Conservation (phyloP, 2,888 invertebrate species). For the Sericinus montela region DNA sequence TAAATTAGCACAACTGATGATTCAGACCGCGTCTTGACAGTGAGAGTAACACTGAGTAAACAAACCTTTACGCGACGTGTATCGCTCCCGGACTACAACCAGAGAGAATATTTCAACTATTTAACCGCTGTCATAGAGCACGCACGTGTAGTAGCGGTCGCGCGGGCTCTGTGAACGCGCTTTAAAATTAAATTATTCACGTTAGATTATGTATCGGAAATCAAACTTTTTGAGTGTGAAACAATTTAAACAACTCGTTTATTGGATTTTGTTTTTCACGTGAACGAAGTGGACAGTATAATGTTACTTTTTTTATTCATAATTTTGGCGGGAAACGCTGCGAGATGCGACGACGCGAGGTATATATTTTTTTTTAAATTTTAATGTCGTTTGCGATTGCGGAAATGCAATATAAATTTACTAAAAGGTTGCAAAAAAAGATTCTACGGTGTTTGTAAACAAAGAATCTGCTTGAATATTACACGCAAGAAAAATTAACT, state of each 20-base stretch:
- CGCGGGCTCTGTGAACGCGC: conserved; percentile 10
- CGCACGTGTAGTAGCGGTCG: conserved; percentile 16
- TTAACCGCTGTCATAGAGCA: conserved; percentile 13
- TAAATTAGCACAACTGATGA: neutral
- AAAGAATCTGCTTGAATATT: conserved; percentile 4
- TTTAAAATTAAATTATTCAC: neutral
- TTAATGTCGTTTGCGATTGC: neutral
- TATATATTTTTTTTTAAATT: conserved; percentile 22
- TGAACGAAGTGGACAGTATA: conserved; percentile 6
- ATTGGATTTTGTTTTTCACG: neutral
- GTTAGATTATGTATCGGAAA: conserved; percentile 4
- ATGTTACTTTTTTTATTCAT: conserved; percentile 36
- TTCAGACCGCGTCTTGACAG: neutral
- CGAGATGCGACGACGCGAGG: conserved; percentile 56
- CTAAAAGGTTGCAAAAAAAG: neutral
- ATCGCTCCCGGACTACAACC: conserved; percentile 4
- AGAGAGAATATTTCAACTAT: conserved; percentile 13
- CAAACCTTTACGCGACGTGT: neutral
- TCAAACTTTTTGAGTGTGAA: neutral
- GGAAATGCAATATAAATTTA: neutral
- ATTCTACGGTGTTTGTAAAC: conserved; percentile 2
- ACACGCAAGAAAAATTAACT: neutral
- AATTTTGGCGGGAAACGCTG: conserved; percentile 51
- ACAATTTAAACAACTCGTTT: neutral
- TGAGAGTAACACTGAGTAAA: neutral